Evolutionary conservation across 2,797 vertebrate genomes (phyloP).

Genomic region (Cynopterus sphinx): DNA sequence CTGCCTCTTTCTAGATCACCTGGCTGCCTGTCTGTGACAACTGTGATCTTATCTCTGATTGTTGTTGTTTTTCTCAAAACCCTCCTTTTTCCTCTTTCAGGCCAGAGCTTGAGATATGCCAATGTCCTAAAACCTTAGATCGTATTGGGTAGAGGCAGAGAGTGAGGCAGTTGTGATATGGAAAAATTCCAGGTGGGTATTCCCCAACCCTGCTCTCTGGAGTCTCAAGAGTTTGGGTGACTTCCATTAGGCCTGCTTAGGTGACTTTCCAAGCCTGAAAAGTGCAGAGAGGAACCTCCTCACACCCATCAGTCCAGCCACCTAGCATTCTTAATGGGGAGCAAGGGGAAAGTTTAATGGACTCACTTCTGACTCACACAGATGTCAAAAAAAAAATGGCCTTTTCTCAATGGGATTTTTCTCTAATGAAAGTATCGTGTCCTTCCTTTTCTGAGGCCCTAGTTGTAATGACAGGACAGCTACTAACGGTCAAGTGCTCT

Average conservation of each 20-base stretch:
- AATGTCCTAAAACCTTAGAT: neutral
- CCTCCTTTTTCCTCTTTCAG: neutral
- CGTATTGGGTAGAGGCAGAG: neutral
- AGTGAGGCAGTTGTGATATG: no score
- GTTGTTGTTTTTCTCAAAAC: neutral
- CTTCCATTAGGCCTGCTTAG: neutral
- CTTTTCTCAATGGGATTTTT: neutral
- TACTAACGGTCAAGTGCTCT: conserved; percentile 18
- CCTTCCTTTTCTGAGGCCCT: neutral
- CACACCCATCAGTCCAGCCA: neutral
- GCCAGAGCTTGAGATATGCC: neutral
- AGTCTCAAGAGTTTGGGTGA: no score
- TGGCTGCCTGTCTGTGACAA: neutral
- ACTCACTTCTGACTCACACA: neutral
- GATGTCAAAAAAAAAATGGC: no score
- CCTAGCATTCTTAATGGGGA: neutral
- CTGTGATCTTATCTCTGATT: neutral
- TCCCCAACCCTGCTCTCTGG: neutral
- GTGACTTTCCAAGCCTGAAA: neutral
- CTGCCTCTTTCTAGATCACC: neutral
- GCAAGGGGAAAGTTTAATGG: accelerated
- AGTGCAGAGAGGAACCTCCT: neutral
- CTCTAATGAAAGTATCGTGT: neutral
- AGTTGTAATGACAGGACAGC: conserved; percentile 61
- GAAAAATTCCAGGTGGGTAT: neutral